Conservation (phyloP, 2,113 vertebrate species). For the Hippocampus mohnikei region DNA sequence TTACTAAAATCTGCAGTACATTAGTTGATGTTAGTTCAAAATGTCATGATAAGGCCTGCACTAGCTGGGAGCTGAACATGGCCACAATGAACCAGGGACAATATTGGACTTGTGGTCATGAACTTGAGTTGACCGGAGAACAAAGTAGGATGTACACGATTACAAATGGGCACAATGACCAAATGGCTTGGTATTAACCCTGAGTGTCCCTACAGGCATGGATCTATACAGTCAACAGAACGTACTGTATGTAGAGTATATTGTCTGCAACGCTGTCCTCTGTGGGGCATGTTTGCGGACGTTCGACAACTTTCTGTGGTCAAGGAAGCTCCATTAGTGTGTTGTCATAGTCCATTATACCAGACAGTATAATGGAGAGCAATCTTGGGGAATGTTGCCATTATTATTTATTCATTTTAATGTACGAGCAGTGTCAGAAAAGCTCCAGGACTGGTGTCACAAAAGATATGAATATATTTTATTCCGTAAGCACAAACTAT, state of each 20-base stretch:
- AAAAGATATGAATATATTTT: neutral
- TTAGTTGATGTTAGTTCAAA: neutral
- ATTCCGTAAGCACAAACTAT: neutral
- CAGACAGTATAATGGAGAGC: conserved; percentile 11
- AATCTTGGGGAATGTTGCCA: neutral
- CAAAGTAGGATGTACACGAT: neutral
- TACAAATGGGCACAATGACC: neutral
- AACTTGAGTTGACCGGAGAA: neutral
- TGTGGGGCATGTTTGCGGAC: conserved; percentile 12
- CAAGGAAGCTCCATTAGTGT: conserved; percentile 15
- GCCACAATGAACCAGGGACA: neutral
- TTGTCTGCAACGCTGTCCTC: conserved; percentile 30
- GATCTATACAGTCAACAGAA: conserved; percentile 45
- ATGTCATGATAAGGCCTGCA: neutral
- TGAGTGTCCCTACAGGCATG: conserved; percentile 25
- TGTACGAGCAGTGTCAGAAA: conserved; percentile 2
- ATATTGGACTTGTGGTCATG: conserved; percentile 6
- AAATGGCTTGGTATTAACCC: conserved; percentile 12
- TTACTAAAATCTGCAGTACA: too few species aligned
- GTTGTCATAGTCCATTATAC: conserved; percentile 5
- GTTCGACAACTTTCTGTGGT: conserved; percentile 14
- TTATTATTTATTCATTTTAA: conserved; percentile 3
- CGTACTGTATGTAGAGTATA: conserved; percentile 20
- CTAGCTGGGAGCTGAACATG: neutral
- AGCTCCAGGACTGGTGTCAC: neutral